Base-by-base conservation (phyloP, 2,888 invertebrate genomes). In the Acronicta alni region DNA sequence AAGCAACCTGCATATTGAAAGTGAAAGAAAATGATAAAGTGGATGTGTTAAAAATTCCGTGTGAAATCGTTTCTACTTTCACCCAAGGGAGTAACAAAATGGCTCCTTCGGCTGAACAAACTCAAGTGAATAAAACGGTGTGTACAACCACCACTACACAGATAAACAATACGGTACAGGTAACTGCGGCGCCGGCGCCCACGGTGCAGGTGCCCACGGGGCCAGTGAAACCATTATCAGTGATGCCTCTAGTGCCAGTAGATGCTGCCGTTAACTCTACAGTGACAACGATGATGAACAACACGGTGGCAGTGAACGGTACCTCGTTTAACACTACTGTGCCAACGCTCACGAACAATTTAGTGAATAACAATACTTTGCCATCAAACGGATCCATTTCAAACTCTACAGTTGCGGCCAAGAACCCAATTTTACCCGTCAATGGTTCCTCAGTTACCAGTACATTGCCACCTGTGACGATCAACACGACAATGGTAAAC, bases 51-150 rank as follows among this genome's bases (percentile, higher is more conserved):
- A 91, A 85, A 75, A 86, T 94, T 71, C 93, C 93, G 1, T 94
- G 93, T 72, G 93, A 91, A 81, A 93, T 93, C 9, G 93, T 94
- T 9, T 91, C 93, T 1, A 94, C 93, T 1, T 94, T 94, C 59
- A 88, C 89, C 4, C 83, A 88, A 62, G 88, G 82, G 3, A 85
- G 89, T 62, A 82, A 80, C 18, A 85, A 82, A 58, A 62, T 79
- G 37, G 60, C 74, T 59, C 67, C 70, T 47, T 77, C 79, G 14
- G 68, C 75, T 35, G 66, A 72, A 16, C 48, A 77, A 15, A 75
- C 68, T 14, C 53, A 57, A 70, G 70, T 81, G 5, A 88, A 88
- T 43, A 75, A 79, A 49, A 89, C 87, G 20, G 83, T 87, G 10
- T 91, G 91, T 69, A 81, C 83, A 2, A 87, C 87, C 5, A 88